Evolutionary conservation across 2,113 vertebrate genomes (phyloP), one percentile per base, ranked within the genome.

Genomic region (Casuarius casuarius): DNA sequence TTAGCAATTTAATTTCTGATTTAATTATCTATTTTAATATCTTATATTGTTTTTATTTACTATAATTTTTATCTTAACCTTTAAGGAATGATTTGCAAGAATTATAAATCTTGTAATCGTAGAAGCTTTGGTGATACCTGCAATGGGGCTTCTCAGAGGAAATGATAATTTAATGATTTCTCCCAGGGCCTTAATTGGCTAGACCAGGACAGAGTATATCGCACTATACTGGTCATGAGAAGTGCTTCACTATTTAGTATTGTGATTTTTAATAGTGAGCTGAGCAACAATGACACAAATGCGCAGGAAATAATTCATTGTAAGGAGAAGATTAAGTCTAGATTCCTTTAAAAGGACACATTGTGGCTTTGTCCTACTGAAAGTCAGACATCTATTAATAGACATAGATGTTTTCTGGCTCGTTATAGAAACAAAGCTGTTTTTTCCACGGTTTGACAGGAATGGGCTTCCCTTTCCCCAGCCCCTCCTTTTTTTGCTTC

Each of bases 321-420:
- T 29, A 73, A 81, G 85, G 62, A 68, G 48, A n/a, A 84, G 61
- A 87, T 82, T 84, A 75, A 66, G 44, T 56, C 59, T 77, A 76
- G 87, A 67, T 49, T 84, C 51, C 86, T 84, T 78, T 74, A 35
- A 95, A 90, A 86, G 88, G 86, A 77, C 31, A 40, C 35, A 21
- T 25, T 29, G 48, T 65, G 51, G 70, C 17, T 90, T 84, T 67
- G 33, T 23, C 42, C 68, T 91, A 78, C 74, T 62, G 46, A 20
- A 83, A 78, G 48, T 62, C 89, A 89, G 48, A 38, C 54, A 14
- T 33, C 82, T 87, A 75, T 92, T 83, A 79, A 93, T 25, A 95
- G 76, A 20, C 56, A 74, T 0, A 56, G 54, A 81, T 71, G 23
- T 56, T 84, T 21, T 83, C 44, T 77, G 42, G 18, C 51, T 93